Conservation (phyloP, 2,113 vertebrate species). For the Capra hircus region DNA sequence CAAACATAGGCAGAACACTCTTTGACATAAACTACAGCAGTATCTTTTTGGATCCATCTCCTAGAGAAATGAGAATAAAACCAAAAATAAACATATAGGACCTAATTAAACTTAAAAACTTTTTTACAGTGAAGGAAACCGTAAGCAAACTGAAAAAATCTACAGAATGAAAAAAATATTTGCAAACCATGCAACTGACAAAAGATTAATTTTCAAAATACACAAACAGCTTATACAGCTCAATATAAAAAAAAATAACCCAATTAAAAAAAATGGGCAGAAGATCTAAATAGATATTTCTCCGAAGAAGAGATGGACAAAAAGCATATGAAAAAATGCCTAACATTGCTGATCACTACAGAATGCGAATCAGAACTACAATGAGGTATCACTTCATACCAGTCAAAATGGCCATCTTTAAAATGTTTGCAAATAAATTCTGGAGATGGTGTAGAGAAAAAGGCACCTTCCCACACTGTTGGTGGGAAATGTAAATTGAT, state of each 20-base stretch:
- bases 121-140: neutral
- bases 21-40: neutral
- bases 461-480: neutral
- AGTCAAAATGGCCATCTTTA: neutral
- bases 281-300: neutral
- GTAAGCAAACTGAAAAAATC: neutral
- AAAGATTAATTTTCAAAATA: neutral
- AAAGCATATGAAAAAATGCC: neutral
- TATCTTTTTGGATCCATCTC: neutral
- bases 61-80: neutral
- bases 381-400: neutral
- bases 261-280: neutral
- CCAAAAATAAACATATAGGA: neutral
- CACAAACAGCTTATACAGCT: neutral
- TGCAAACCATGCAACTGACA: neutral
- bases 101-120: neutral
- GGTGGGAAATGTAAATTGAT: neutral
- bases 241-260: neutral
- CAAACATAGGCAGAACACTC: neutral
- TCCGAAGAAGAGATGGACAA: neutral
- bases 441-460: neutral
- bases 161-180: neutral
- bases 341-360: neutral
- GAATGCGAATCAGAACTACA: neutral
- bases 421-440: neutral